These are phyloP conservation scores for Philopotamus ludificatus DNA, from an alignment of 1,140 invertebrate species.

Conservation along the genomic window DNA sequence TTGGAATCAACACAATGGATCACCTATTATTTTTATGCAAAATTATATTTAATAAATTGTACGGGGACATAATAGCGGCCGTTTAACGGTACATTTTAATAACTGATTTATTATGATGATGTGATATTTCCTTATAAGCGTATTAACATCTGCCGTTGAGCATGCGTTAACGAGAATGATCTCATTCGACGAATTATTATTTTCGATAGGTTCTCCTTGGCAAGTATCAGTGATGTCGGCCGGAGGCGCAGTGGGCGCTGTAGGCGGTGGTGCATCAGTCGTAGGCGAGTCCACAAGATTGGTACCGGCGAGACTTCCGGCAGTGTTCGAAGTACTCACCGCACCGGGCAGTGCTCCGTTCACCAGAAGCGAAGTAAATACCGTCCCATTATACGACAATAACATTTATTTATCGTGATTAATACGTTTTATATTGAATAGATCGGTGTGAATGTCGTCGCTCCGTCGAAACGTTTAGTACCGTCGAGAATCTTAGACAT, in stretches of 20 bases:
- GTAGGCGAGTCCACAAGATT: slow-evolving; percentile 82
- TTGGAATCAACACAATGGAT: too few species aligned
- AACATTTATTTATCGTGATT: neutral
- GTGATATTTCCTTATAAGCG: too few species aligned
- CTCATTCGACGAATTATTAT: too few species aligned
- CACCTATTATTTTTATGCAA: too few species aligned
- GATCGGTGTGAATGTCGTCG: slow-evolving; percentile 60
- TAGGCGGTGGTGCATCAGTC: slow-evolving; percentile 64
- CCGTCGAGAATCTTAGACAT: slow-evolving; percentile 71
- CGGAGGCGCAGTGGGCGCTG: slow-evolving; percentile 46
- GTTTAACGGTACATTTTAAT: too few species aligned
- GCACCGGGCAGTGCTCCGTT: slow-evolving; percentile 56
- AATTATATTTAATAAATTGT: too few species aligned
- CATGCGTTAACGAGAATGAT: too few species aligned
- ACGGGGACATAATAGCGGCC: too few species aligned
- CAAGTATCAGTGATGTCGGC: slow-evolving; percentile 80
- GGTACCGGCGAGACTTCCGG: slow-evolving; percentile 80
- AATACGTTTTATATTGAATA: slow-evolving; percentile 24
- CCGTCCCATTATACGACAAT: neutral
- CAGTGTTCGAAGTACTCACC: slow-evolving; percentile 82
- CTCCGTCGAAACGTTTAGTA: slow-evolving; percentile 69
- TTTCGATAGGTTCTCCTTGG: slow-evolving; percentile 89
- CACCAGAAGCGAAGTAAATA: slow-evolving; percentile 55
- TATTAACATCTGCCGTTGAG: too few species aligned
- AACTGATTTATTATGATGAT: too few species aligned